phyloP scores from a whole-genome alignment of 2,888 invertebrate species.

The Stenolophus ochropezus region DNA sequence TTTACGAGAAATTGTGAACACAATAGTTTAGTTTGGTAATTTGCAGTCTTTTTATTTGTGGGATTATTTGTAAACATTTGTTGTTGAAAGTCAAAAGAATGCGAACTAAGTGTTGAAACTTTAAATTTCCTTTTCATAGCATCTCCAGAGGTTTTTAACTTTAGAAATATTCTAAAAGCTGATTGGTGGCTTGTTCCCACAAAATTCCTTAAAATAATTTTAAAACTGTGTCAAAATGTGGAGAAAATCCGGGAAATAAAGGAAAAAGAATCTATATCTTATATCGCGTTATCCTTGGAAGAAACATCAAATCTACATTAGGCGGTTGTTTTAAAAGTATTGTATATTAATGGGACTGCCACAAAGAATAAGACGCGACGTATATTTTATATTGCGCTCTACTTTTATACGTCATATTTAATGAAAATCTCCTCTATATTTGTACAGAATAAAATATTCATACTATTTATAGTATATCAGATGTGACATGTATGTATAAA shows the following conservation, averaged over 20 bases:
- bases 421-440: neutral
- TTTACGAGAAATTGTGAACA: too few relatives aligned
- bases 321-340: slow-evolving; percentile 2
- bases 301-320: slow-evolving; percentile 3
- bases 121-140: neutral
- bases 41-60: too few relatives aligned
- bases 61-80: too few relatives aligned
- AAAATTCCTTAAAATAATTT: neutral
- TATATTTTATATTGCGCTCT: neutral
- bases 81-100: too few relatives aligned
- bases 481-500: too few relatives aligned
- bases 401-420: neutral
- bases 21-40: too few relatives aligned
- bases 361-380: neutral
- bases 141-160: neutral
- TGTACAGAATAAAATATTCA: too few relatives aligned
- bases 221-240: neutral
- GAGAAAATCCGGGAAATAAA: neutral
- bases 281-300: neutral
- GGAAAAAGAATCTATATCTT: neutral
- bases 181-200: neutral
- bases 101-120: neutral
- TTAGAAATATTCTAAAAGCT: neutral
- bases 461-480: too few relatives aligned
- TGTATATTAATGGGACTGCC: neutral